Percentiles rank a stretch among this genome's conserved stretches.
Evolutionary conservation across 2,797 vertebrate species (phyloP).

Genomic region (Clarias fuscus): DNA sequence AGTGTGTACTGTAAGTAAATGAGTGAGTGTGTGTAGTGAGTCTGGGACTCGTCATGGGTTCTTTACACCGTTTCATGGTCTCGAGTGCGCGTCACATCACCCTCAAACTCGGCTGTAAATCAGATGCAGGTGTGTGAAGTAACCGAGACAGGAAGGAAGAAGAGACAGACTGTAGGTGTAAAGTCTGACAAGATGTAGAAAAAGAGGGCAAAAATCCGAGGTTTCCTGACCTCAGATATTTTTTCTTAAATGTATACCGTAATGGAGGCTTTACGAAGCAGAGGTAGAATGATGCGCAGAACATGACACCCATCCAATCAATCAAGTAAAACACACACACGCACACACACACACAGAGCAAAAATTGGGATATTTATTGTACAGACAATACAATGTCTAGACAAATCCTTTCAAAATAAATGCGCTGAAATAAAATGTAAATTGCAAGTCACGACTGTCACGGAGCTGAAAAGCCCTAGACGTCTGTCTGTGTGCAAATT

Average conservation of each 20-base stretch:
- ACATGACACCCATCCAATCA: slow-evolving; percentile 21
- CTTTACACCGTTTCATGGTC: slow-evolving; percentile 31
- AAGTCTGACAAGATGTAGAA: background rate
- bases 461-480: too few relatives aligned
- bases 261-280: slow-evolving; percentile 50
- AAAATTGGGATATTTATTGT: too few relatives aligned
- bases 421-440: too few relatives aligned
- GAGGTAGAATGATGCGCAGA: slow-evolving; percentile 11
- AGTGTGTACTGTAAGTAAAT: background rate
- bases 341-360: background rate
- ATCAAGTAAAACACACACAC: background rate
- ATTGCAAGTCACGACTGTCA: too few relatives aligned
- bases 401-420: too few relatives aligned
- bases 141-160: background rate
- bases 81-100: slow-evolving; percentile 17
- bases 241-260: slow-evolving; percentile 44
- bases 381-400: too few relatives aligned
- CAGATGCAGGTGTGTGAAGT: slow-evolving; percentile 24
- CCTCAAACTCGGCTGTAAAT: slow-evolving; percentile 24
- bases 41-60: slow-evolving; percentile 39
- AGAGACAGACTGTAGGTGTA: background rate
- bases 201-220: slow-evolving; percentile 36
- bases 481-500: too few relatives aligned
- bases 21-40: background rate
- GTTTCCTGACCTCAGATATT: slow-evolving; percentile 59